Base-by-base conservation (phyloP, 2,797 vertebrate genomes). In the Rhabdomys pumilio region DNA sequence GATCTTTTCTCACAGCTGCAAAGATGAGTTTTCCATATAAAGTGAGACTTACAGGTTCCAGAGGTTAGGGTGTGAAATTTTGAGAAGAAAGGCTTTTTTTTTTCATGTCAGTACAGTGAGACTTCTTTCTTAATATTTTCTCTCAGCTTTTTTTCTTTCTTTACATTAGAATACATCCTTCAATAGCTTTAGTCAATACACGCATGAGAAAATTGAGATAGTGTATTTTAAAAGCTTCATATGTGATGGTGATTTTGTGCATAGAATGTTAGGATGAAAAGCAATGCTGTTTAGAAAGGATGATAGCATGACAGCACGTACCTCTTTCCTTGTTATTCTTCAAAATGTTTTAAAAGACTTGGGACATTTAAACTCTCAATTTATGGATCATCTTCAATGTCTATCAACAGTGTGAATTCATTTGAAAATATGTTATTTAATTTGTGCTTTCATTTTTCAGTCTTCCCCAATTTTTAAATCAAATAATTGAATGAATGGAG, bases 291-390 rank as follows among this genome's bases (percentile, higher is more conserved):
- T 89, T 4, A 72, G n/a, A 77, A 79, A 87, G 24, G 34, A 65
- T 29, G 1, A 82, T 44, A 69, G 12, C 61, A 20, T 0, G 11
- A 7, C 4, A 81, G 20, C 3, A 44, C 6, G 4, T 26, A 13
- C 26, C 41, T 67, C 14, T 87, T 76, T 85, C 17, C 26, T 69
- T 85, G 14, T 3, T 41, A 9, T 3, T 87, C 20, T 59, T 89
- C 12, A 77, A 41, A 22, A 6, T 53, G 86, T 53, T 89, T 95
- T 29, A 67, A 75, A 75, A 73, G 11, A 61, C 3, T 75, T 61
- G 73, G 65, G 91, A 24, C 61, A 63, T 80, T 94, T 80, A 15
- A 79, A 24, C 8, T 38, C 67, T 87, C 75, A 85, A 79, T 73
- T 59, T 73, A 13, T 44, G 47, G 80, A 14, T 80, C 8, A 81